Conservation (phyloP, 2,888 invertebrate genomes). For the Lydus trimaculatus region DNA sequence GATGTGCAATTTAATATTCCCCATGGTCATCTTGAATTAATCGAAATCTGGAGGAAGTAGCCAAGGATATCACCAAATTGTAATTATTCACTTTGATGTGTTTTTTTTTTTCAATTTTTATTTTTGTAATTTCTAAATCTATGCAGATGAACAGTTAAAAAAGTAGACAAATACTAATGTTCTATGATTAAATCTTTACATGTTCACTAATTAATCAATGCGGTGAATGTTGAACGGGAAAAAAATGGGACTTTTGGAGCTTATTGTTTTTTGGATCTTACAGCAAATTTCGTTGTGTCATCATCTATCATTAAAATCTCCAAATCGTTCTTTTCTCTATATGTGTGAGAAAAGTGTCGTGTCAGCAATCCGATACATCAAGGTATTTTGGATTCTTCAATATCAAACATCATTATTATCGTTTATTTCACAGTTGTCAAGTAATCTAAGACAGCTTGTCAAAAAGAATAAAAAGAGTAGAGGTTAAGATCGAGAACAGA, state of each 20-base stretch:
- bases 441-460: neutral
- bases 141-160: neutral
- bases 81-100: neutral
- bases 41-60: neutral
- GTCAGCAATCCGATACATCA: no score
- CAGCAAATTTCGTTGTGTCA: neutral
- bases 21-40: constrained; percentile 1
- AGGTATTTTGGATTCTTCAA: no score
- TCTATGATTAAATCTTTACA: neutral
- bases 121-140: neutral
- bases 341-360: no score
- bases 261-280: neutral
- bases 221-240: no score
- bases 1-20: neutral
- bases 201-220: no score
- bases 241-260: no score
- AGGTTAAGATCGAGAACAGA: neutral
- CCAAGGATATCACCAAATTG: constrained; percentile 2
- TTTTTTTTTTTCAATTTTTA: neutral
- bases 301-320: neutral
- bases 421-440: neutral
- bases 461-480: neutral
- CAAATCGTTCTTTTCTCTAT: neutral
- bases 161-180: neutral
- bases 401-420: neutral